Percentiles rank a stretch among this genome's conserved stretches.
phyloP scores from a whole-genome alignment of 2,888 invertebrate species.

The Nephrotoma appendiculata region DNA sequence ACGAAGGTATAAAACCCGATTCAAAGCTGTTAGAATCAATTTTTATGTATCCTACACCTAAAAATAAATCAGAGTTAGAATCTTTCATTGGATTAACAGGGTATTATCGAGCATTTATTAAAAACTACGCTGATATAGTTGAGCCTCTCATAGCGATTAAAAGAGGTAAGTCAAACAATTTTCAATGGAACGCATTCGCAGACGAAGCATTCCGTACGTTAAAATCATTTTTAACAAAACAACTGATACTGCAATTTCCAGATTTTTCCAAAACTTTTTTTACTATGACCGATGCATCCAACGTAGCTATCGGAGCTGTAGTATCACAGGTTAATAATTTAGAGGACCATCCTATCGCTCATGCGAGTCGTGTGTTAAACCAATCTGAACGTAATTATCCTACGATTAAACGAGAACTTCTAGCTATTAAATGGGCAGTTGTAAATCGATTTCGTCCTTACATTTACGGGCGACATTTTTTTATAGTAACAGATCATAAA shows the following conservation, averaged over 20 bases:
- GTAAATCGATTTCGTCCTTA: not conserved
- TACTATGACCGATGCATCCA: not conserved
- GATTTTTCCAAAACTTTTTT: not conserved
- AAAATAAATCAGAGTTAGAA: not conserved
- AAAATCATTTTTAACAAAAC: not conserved
- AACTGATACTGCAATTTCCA: not conserved
- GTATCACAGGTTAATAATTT: slow-evolving; percentile 1
- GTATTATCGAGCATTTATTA: not conserved
- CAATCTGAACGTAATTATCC: not conserved
- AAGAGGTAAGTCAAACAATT: not conserved
- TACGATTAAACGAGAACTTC: not conserved
- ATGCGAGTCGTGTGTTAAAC: not conserved
- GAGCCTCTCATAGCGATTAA: not conserved
- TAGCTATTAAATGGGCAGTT: not conserved
- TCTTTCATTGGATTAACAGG: not conserved
- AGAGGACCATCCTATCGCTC: not conserved
- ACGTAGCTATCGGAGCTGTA: not conserved
- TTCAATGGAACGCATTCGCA: not conserved
- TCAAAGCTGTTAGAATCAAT: not conserved
- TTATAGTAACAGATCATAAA: no score
- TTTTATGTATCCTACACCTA: not conserved
- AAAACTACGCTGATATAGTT: not conserved
- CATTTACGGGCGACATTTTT: no score
- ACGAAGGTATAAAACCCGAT: not conserved
- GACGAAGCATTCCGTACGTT: not conserved